Base-by-base conservation (phyloP, 2,888 invertebrate genomes). In the Ectemnius continuus region DNA sequence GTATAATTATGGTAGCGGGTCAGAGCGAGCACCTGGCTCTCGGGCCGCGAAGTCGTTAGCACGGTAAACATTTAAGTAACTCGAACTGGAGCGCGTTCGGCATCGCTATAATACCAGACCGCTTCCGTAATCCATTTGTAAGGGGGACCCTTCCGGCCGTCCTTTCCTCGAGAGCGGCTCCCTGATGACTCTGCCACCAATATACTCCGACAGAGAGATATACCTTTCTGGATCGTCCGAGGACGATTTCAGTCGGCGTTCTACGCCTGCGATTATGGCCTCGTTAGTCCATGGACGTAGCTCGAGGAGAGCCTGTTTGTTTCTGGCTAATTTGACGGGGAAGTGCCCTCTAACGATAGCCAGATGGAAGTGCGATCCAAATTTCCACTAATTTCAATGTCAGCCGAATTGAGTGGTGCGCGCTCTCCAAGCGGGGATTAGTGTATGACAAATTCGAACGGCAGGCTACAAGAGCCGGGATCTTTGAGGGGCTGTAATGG, bases 1-100 rank as follows among this genome's bases (percentile, higher is more conserved):
- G 79, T 80, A 82, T 89, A 89, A 90, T 90, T 88, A 89, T 83
- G 83, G 87, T 81, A 86, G 85, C 23, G 23, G 23, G 23, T n/a
- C 23, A 23, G 23, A 23, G 23, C 81, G 82, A 85, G 81, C 88
- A 90, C 88, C 90, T 89, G 89, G 90, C 84, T 36, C 20, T 68
- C 61, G 73, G 70, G 75, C 74, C 82, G 78, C 70, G 78, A 80
- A 86, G 87, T 90, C 88, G 87, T 89, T 89, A 88, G 84, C 86
- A 87, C 70, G 82, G 84, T 85, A 88, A 88, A 88, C 88, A 85
- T 81, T 85, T 78, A 79, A 81, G 82, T 81, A 81, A 82, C 83
- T 85, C 83, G 70, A 81, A 82, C 72, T 23, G 23, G 78, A 77
- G 75, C 81, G 75, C 81, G 75, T 80, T 76, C 71, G 80, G 83